Evolutionary conservation across 2,888 invertebrate genomes (phyloP), one percentile per base, ranked within the genome.

Genomic region (Drosophila anomalata): DNA sequence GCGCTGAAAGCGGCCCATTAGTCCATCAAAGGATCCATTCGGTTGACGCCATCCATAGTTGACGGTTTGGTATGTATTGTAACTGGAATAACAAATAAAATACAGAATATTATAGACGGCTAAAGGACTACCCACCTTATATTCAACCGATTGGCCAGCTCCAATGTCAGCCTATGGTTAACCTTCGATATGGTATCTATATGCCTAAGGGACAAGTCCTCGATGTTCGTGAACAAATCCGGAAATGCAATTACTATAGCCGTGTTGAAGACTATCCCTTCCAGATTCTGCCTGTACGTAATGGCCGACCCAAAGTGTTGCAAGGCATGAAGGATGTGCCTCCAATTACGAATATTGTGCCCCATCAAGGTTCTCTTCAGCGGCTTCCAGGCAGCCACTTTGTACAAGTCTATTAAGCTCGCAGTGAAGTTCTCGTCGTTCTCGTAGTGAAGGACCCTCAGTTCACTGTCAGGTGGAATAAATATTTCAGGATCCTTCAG

Each of bases 1-100:
- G 12, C 93, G 92, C 90, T 94, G 93, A 87, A 94, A 92, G 71
- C 91, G 86, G 31, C 94, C 94, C 90, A 93, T 94, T 75, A 93
- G 91, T 60, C 94, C 91, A 80, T 93, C 92, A 85, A 94, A 94
- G 9, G 93, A 92, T 9, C 94, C 94, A 89, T 94, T 94, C 0
- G 91, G 77, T 47, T 83, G 90, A 61, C 90, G 91, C 92, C 92
- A 94, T 11, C 94, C 94, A 88, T 93, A 94, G 59, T 92, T 92
- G 50, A 92, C 91, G 0, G 90, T 88, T 62, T 91, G 91, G 20
- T 87, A 79, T 8, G 92, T 87, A 53, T 92, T 91, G 39, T 91
- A 89, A 17, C 92, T 92, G 65, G 4, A 20, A 22, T 2, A 5
- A 14, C 5, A n/a, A 31, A 0, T 50, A 22, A 17, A n/a, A 12